phyloP scores from a whole-genome alignment of 2,113 vertebrate species.

The Sceloporus tristichus region DNA sequence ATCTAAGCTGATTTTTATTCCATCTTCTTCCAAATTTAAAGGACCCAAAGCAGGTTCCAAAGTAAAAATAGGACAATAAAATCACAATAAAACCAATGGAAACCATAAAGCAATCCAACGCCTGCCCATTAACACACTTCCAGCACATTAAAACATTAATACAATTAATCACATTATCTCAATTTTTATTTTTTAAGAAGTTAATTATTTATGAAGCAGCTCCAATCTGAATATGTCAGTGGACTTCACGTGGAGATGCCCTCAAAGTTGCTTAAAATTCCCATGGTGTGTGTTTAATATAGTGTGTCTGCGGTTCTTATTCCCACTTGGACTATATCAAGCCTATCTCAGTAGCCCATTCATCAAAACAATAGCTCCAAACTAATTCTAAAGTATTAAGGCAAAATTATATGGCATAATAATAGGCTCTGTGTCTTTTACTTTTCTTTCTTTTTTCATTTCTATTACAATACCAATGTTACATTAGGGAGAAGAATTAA shows the following conservation, averaged over 20 bases:
- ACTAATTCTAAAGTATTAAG: conserved; percentile 56
- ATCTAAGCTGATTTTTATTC: conserved; percentile 28
- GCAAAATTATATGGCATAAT: conserved; percentile 21
- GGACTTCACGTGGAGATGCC: conserved; percentile 25
- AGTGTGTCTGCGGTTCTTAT: conserved; percentile 38
- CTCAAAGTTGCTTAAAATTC: conserved; percentile 46
- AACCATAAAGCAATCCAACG: conserved; percentile 6
- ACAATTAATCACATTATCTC: conserved; percentile 22
- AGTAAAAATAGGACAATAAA: conserved; percentile 15
- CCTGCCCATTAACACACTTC: not conserved
- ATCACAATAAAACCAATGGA: not conserved
- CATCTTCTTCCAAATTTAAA: not conserved
- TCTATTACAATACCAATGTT: conserved; percentile 14
- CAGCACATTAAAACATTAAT: conserved; percentile 6
- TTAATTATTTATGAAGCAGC: conserved; percentile 57
- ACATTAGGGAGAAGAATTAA: conserved; percentile 31
- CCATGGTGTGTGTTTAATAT: conserved; percentile 33
- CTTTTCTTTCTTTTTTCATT: conserved; percentile 20
- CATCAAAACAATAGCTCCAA: conserved; percentile 40
- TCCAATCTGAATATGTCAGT: conserved; percentile 37
- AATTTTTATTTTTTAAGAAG: conserved; percentile 41
- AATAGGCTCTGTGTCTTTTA: conserved; percentile 43
- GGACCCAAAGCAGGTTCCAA: not conserved
- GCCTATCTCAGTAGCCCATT: conserved; percentile 40
- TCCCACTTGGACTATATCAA: conserved; percentile 53